These are phyloP conservation scores for Oreochromis tanganicae DNA, from an alignment of 2,113 vertebrate genomes.

Conservation along the genomic window DNA sequence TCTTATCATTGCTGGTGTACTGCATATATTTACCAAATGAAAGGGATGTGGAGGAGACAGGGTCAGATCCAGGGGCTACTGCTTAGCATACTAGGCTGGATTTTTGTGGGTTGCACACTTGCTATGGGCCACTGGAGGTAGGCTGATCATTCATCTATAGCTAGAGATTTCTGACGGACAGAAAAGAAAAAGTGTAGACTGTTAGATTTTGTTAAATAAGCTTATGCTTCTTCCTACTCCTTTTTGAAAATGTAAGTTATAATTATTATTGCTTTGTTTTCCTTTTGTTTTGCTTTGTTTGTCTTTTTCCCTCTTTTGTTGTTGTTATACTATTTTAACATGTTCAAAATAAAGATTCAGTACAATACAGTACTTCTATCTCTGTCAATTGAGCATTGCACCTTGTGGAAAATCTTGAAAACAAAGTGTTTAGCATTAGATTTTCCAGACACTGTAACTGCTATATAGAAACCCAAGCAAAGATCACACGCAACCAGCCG, in stretches of 20 bases:
- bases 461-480: neutral
- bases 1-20: neutral
- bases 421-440: neutral
- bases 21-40: neutral
- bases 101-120: slow-evolving; percentile 78
- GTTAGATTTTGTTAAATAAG: neutral
- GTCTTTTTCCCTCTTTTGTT: neutral
- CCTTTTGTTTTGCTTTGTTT: neutral
- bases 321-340: neutral
- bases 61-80: slow-evolving; percentile 78
- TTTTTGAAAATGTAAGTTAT: neutral
- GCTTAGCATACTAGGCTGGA: slow-evolving; percentile 75
- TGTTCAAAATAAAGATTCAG: neutral
- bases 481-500: neutral
- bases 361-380: neutral
- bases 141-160: neutral
- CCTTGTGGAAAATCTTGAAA: neutral
- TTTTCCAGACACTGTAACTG: neutral
- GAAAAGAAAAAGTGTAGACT: neutral
- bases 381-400: neutral
- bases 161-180: neutral
- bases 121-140: slow-evolving; percentile 84
- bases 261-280: neutral
- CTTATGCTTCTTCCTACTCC: neutral
- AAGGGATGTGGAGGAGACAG: slow-evolving; percentile 9